phyloP scores from a whole-genome alignment of 37 sponge, comb jelly and placozoan genomes.

The Chondrosia reniformis region DNA sequence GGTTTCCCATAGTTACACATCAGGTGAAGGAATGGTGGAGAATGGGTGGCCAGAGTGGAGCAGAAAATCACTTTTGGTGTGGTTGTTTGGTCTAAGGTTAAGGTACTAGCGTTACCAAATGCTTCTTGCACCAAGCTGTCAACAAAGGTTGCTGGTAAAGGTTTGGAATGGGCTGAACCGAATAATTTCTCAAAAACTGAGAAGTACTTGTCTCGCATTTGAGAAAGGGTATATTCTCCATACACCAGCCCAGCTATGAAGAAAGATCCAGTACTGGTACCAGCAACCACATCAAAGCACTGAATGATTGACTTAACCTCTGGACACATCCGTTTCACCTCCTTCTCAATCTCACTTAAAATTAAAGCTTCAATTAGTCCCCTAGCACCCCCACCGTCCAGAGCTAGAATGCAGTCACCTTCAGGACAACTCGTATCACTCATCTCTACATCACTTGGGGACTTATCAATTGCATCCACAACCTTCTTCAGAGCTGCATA shows the following conservation, averaged over 20 bases:
- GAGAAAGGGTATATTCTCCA: not conserved
- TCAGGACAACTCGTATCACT: not conserved
- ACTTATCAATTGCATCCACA: not conserved
- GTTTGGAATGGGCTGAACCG: conserved; percentile 15
- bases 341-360: not conserved
- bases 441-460: not conserved
- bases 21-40: not conserved
- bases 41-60: not conserved
- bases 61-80: not conserved
- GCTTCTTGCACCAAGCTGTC: not conserved
- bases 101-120: not conserved
- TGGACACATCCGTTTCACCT: not conserved
- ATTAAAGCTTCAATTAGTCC: not conserved
- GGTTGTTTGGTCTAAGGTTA: not conserved
- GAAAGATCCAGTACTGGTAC: not conserved
- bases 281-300: not conserved
- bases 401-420: not conserved
- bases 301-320: not conserved
- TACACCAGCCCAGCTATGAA: not conserved
- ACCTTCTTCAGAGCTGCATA: not conserved
- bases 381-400: not conserved
- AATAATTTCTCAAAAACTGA: too few relatives aligned
- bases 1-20: not conserved
- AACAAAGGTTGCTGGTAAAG: not conserved
- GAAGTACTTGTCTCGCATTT: not conserved